phyloP scores from a whole-genome alignment of 2,113 vertebrate genomes.

The Peromyscus maniculatus region DNA sequence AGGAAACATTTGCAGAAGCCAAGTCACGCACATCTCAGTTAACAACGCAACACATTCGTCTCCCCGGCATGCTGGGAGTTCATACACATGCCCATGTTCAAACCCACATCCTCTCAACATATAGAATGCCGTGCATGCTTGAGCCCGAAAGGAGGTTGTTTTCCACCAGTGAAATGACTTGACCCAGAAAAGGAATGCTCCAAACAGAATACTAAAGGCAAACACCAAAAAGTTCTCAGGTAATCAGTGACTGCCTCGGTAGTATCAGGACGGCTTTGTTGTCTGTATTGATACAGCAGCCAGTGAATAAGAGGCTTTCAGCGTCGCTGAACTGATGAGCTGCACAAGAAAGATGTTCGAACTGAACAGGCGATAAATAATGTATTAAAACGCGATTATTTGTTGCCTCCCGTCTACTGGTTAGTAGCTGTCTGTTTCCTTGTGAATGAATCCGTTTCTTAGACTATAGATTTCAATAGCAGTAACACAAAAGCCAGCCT shows the following conservation, averaged over 20 bases:
- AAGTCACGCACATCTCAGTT: background rate
- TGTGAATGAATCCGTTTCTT: conserved; percentile 40
- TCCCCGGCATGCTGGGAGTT: too few relatives aligned
- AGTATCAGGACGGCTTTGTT: background rate
- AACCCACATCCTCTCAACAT: background rate
- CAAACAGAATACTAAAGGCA: background rate
- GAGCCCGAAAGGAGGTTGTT: background rate
- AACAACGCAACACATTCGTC: background rate
- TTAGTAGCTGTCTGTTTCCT: conserved; percentile 26
- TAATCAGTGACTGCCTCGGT: background rate
- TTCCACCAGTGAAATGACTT: conserved; percentile 4
- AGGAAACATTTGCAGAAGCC: background rate
- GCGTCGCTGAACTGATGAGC: background rate
- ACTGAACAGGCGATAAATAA: conserved; percentile 31
- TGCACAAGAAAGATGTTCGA: conserved; percentile 29
- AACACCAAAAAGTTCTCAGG: background rate
- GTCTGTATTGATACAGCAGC: background rate
- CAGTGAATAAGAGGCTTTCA: background rate
- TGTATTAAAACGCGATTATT: conserved; percentile 69
- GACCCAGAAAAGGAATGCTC: background rate
- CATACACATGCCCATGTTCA: accelerated
- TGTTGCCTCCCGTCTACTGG: conserved; percentile 48
- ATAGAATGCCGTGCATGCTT: background rate
- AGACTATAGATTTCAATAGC: background rate
- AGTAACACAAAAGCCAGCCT: background rate